Evolutionary conservation across 2,888 invertebrate genomes (phyloP).

Genomic region (Polylopha cassiicola): DNA sequence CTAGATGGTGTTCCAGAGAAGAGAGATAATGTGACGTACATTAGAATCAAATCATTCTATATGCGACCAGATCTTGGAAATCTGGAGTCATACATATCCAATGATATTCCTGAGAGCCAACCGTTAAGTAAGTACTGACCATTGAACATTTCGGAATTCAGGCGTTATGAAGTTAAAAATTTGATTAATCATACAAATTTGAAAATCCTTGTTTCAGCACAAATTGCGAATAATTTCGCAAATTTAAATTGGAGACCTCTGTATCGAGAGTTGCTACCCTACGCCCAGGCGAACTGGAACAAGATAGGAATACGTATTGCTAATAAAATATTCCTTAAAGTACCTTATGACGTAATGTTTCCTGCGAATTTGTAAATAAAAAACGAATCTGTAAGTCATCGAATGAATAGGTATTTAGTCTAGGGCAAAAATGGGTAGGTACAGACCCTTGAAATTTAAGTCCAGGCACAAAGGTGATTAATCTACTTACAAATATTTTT

Average conservation of each 20-base stretch:
- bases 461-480: too few relatives aligned
- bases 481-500: too few relatives aligned
- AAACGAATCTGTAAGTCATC: too few relatives aligned
- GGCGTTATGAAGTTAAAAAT: too few relatives aligned
- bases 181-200: too few relatives aligned
- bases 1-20: slow-evolving; percentile 76
- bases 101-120: slow-evolving; percentile 74
- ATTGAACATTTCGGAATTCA: not conserved
- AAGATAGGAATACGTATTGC: slow-evolving; percentile 66
- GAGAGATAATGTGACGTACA: slow-evolving; percentile 71
- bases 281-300: slow-evolving; percentile 75
- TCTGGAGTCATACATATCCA: slow-evolving; percentile 78
- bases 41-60: slow-evolving; percentile 78
- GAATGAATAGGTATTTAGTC: too few relatives aligned
- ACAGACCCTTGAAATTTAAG: too few relatives aligned
- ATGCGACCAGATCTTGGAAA: slow-evolving; percentile 80
- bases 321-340: slow-evolving; percentile 74
- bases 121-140: slow-evolving; percentile 77
- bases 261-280: slow-evolving; percentile 76
- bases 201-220: slow-evolving; percentile 63
- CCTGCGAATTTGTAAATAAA: too few relatives aligned
- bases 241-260: slow-evolving; percentile 80
- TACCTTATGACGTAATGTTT: slow-evolving; percentile 66
- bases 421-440: too few relatives aligned
- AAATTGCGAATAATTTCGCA: slow-evolving; percentile 69